Percentiles rank a stretch among this genome's conserved stretches.
Conservation (phyloP, 1,140 invertebrate genomes). For the Drosophila parvula region DNA sequence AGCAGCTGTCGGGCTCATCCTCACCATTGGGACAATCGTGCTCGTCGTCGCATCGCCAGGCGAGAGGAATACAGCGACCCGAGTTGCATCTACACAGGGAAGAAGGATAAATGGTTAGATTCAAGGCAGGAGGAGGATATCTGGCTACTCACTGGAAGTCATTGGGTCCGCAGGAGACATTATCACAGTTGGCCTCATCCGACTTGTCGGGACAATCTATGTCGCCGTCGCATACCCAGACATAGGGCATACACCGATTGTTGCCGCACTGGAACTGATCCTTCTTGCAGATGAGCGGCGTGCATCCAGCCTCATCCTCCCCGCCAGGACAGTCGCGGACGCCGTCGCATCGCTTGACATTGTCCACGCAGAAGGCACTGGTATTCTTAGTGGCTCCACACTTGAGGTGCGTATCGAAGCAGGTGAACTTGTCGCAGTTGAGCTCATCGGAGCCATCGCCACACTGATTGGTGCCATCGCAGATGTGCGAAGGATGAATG, state of each 20-base stretch:
- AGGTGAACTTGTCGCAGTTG: constrained; percentile 86
- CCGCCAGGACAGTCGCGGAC: constrained; percentile 89
- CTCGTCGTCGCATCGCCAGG: constrained; percentile 93
- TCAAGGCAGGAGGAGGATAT: not conserved
- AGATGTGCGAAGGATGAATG: constrained; percentile 88
- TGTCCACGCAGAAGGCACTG: constrained; percentile 78
- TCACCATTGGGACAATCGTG: constrained; percentile 89
- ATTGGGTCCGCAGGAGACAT: constrained; percentile 85
- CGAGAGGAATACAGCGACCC: constrained; percentile 91
- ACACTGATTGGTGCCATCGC: constrained; percentile 89
- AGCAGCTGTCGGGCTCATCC: constrained; percentile 88
- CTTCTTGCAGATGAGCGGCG: constrained; percentile 84
- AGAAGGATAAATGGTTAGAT: not conserved
- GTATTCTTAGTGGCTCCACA: constrained; percentile 67
- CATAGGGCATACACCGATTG: constrained; percentile 89
- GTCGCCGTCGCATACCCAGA: constrained; percentile 92
- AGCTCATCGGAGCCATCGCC: constrained; percentile 87
- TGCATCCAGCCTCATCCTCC: constrained; percentile 87
- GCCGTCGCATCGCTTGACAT: constrained; percentile 82
- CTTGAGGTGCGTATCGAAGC: constrained; percentile 78
- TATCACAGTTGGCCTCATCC: constrained; percentile 87
- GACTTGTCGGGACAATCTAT: constrained; percentile 90
- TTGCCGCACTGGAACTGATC: constrained; percentile 90
- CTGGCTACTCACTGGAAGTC: constrained; percentile 83
- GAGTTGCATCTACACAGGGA: constrained; percentile 85